These are phyloP conservation scores for Sesia apiformis DNA, from an alignment of 2,888 invertebrate species.

Conservation along the genomic window DNA sequence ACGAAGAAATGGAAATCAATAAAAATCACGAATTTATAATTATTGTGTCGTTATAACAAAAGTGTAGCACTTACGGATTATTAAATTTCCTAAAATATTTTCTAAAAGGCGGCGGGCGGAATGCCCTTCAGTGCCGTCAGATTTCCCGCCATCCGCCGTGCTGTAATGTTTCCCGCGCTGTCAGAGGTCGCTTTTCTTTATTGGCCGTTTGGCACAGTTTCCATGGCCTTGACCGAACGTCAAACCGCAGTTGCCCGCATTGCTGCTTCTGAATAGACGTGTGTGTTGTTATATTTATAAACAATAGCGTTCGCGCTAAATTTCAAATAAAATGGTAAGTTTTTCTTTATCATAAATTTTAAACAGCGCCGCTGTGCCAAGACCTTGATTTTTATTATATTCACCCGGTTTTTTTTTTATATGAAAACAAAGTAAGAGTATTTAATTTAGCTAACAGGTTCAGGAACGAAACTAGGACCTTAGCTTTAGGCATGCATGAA, in stretches of 20 bases:
- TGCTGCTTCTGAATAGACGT: slow-evolving; percentile 32
- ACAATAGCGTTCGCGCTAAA: slow-evolving; percentile 25
- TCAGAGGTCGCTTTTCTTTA: slow-evolving; percentile 26
- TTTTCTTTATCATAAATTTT: not conserved
- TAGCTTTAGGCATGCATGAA: not conserved
- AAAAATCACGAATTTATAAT: too few species aligned
- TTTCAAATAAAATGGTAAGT: slow-evolving; percentile 56
- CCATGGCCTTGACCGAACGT: slow-evolving; percentile 55
- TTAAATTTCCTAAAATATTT: not conserved
- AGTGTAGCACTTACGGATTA: too few species aligned
- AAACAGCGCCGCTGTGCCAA: not conserved
- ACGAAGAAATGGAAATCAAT: too few species aligned
- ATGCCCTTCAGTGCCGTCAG: slow-evolving; percentile 1
- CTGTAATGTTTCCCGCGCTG: slow-evolving; percentile 49
- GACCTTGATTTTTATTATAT: not conserved
- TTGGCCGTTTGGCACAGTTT: slow-evolving; percentile 59
- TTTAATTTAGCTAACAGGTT: too few species aligned
- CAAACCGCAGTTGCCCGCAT: slow-evolving; percentile 54
- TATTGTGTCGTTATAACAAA: too few species aligned
- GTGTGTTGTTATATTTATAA: slow-evolving; percentile 10
- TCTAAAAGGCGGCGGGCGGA: slow-evolving; percentile 5
- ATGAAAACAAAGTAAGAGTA: not conserved
- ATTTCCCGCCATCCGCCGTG: slow-evolving; percentile 22
- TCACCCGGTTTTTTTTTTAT: too few species aligned
- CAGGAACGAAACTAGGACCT: too few species aligned